Conservation (phyloP, 1,140 invertebrate species). For the Macrosteles quadrilineatus region DNA sequence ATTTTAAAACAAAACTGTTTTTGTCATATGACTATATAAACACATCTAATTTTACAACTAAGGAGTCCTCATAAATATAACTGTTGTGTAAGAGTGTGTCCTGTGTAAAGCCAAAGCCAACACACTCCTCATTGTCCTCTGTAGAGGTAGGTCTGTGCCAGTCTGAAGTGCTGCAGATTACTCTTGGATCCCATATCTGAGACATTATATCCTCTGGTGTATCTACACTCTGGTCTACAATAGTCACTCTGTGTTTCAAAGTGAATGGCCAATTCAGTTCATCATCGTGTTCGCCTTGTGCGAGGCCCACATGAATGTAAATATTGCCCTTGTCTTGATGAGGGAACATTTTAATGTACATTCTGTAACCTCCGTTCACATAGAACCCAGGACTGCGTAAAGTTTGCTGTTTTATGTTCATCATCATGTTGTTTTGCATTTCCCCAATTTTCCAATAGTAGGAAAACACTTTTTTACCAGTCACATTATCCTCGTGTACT, state of each 20-base stretch:
- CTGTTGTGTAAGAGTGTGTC: slow-evolving; percentile 44
- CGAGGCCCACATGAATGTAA: slow-evolving; percentile 50
- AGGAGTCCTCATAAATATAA: slow-evolving; percentile 46
- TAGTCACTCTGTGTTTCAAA: slow-evolving; percentile 45
- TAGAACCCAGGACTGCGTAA: slow-evolving; percentile 49
- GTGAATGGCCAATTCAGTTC: slow-evolving; percentile 49
- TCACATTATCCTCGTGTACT: slow-evolving; percentile 43
- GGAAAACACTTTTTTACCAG: slow-evolving; percentile 46
- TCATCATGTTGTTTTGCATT: slow-evolving; percentile 45
- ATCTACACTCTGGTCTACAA: slow-evolving; percentile 46
- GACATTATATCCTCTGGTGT: slow-evolving; percentile 46
- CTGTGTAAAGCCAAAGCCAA: slow-evolving; percentile 52
- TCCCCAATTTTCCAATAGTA: slow-evolving; percentile 49
- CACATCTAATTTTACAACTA: slow-evolving; percentile 48
- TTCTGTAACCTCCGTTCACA: slow-evolving; percentile 44
- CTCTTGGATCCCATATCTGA: slow-evolving; percentile 50
- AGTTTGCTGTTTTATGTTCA: slow-evolving; percentile 36
- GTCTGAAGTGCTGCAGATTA: slow-evolving; percentile 49
- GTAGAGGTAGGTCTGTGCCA: slow-evolving; percentile 46
- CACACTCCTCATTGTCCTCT: slow-evolving; percentile 51
- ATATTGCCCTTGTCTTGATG: slow-evolving; percentile 46
- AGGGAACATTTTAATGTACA: slow-evolving; percentile 50
- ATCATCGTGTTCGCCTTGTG: slow-evolving; percentile 45
- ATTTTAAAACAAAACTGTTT: too few species aligned
- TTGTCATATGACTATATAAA: too few species aligned